Conservation (phyloP, 2,113 vertebrate species). For the Caranx melampygus region DNA sequence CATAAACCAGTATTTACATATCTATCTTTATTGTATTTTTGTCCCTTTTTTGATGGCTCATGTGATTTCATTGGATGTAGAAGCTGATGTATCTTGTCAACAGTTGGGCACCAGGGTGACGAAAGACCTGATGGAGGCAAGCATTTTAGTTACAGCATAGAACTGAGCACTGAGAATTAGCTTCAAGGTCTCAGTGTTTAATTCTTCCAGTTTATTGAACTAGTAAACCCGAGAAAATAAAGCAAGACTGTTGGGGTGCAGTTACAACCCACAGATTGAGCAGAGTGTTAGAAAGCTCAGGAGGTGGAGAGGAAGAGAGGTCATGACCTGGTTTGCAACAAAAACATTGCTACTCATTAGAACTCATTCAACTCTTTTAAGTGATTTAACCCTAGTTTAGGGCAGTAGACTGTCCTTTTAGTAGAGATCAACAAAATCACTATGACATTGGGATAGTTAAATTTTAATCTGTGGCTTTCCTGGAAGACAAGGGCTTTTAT, state of each 20-base stretch:
- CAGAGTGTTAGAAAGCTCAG: slow-evolving; percentile 4
- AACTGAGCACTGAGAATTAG: slow-evolving; percentile 1
- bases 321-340: not conserved
- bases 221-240: not conserved
- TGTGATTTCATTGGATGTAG: not conserved
- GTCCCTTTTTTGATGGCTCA: not conserved
- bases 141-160: not conserved
- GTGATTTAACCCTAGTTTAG: not conserved
- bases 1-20: slow-evolving; percentile 46
- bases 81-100: not conserved
- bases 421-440: not conserved
- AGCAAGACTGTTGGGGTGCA: not conserved
- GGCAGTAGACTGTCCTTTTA: too few species aligned
- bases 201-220: not conserved
- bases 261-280: slow-evolving; percentile 11
- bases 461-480: not conserved
- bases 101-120: not conserved
- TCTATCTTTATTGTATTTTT: slow-evolving; percentile 25
- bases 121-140: not conserved
- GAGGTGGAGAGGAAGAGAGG: slow-evolving; percentile 4
- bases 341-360: too few species aligned
- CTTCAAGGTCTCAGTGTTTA: not conserved
- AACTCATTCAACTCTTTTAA: too few species aligned
- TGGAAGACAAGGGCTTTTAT: not conserved
- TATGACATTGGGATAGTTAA: not conserved